Evolutionary conservation across 2,113 vertebrate genomes (phyloP).

Genomic region (Dolichotis patagonum): DNA sequence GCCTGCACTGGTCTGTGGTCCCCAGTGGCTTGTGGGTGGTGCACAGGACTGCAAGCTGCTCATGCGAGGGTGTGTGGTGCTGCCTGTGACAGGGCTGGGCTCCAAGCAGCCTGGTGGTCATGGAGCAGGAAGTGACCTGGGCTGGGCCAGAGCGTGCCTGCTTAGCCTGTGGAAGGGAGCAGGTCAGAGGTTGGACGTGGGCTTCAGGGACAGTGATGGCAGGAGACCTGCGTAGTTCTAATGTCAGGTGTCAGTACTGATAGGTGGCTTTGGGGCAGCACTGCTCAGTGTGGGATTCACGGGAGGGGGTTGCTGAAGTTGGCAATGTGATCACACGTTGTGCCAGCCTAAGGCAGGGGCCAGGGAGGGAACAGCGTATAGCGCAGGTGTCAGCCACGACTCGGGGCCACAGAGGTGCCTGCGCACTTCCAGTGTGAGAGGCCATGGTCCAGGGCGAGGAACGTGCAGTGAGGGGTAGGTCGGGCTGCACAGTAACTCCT

Average conservation of each 20-base stretch:
- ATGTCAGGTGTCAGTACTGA: not conserved
- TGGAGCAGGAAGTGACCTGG: not conserved
- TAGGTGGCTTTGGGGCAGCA: not conserved
- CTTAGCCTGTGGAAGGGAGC: fast-evolving
- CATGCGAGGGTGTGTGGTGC: not conserved
- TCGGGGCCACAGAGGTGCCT: not conserved
- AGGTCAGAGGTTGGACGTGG: not conserved
- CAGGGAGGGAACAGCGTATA: fast-evolving
- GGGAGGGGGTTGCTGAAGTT: not conserved
- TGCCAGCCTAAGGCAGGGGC: not conserved
- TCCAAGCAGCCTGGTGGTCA: fast-evolving
- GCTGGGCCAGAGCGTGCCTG: not conserved
- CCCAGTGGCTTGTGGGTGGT: too few relatives aligned
- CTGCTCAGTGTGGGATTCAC: not conserved
- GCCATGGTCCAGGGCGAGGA: not conserved
- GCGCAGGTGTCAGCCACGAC: not conserved
- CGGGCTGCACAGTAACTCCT: not conserved
- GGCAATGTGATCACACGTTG: not conserved
- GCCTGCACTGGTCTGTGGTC: not conserved
- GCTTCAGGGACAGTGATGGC: fast-evolving
- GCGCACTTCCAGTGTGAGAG: fast-evolving
- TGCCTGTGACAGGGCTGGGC: fast-evolving
- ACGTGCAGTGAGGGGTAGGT: fast-evolving
- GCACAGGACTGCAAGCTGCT: not conserved
- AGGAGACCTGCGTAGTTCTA: fast-evolving